Base-by-base conservation (phyloP, 2,797 vertebrate genomes). In the Lepus oiostolus region DNA sequence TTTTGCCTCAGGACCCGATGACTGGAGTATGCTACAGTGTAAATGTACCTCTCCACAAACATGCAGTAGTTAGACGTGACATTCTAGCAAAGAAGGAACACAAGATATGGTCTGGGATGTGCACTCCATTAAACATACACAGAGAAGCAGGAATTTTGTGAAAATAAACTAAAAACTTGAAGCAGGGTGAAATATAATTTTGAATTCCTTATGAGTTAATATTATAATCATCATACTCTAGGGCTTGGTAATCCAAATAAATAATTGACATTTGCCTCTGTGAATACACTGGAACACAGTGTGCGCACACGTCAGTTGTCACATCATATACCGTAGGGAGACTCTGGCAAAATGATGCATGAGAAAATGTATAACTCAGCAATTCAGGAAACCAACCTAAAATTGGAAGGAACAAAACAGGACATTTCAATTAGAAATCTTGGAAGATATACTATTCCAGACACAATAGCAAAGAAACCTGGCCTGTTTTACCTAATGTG, bases 401-500 rank as follows among this genome's bases (percentile, higher is more conserved):
- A 87, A 70, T 80, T 65, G 28, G 65, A 79, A 88, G 28, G 65
- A 74, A 88, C 91, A 2, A 54, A 67, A 13, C 52, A 71, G 63
- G 70, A 84, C 54, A 93, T 84, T 71, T 90, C 65, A 95, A 80
- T 50, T 28, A 62, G 54, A 52, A 91, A 84, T 2, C 4, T 42
- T 70, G 63, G 16, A 10, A 4, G 26, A 22, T 7, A 0, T 12
- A 86, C 1, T 16, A 83, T 83, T 30, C 19, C 35, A 85, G 38
- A n/a, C 1, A 74, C 1, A 28, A 58, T 42, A 8, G 74, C 30
- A 63, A 83, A 86, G 24, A 87, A 74, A 75, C 10, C 10, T 50
- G 42, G 21, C 7, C 65, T 42, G 2, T 86, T 74, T 74, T 88
- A 72, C 52, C 0, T 35, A 68, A 1, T 54, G 67, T 22, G 26